Conservation (phyloP, 2,797 vertebrate species). For the Garrulus glandarius region DNA sequence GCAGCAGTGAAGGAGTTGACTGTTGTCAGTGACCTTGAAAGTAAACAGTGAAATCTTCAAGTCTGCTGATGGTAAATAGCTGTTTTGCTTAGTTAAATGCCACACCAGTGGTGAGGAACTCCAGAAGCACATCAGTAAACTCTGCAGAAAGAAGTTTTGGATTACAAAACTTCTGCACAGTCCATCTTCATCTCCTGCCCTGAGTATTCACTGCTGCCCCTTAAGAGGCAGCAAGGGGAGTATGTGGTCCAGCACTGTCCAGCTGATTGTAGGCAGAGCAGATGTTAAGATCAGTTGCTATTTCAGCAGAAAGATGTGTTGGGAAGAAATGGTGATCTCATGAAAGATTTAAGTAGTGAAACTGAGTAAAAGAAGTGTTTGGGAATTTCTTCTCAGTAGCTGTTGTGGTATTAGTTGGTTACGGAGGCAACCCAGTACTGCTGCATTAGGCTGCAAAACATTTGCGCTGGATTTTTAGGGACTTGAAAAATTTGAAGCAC, state of each 20-base stretch:
- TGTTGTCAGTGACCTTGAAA: neutral
- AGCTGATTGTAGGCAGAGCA: neutral
- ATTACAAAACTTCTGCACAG: neutral
- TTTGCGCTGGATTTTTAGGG: neutral
- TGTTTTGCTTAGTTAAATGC: neutral
- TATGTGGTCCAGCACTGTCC: neutral
- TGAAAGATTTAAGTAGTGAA: neutral
- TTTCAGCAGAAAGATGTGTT: neutral
- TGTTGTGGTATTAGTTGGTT: neutral
- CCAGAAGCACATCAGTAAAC: neutral
- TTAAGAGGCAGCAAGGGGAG: neutral
- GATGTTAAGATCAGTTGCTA: neutral
- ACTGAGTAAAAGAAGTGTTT: neutral
- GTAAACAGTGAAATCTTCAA: neutral
- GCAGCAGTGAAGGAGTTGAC: neutral
- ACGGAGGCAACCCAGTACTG: neutral
- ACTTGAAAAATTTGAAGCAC: neutral
- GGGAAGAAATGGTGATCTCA: neutral
- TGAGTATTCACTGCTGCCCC: rapidly evolving
- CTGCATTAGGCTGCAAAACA: neutral
- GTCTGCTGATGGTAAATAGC: neutral
- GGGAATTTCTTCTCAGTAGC: neutral
- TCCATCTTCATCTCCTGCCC: neutral
- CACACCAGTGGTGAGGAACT: neutral
- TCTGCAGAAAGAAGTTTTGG: neutral